These are phyloP conservation scores for Ormyrus thymus DNA, from an alignment of 2,888 invertebrate species.

Conservation along the genomic window DNA sequence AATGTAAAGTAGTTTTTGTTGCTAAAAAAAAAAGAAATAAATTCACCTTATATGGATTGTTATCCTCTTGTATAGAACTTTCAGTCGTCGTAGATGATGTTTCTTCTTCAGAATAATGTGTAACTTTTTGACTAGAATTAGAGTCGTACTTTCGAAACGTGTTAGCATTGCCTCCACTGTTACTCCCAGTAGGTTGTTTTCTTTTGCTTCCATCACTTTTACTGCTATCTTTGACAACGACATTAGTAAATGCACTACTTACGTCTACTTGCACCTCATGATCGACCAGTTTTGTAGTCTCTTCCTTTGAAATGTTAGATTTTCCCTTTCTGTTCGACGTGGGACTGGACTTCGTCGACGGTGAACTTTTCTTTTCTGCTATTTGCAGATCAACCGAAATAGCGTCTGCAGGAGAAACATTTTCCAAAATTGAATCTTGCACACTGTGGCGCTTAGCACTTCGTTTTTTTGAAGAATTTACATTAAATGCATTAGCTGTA, in stretches of 20 bases:
- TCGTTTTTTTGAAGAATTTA: conserved; percentile 49
- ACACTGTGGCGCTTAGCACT: conserved; percentile 59
- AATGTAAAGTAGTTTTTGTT: too few species aligned
- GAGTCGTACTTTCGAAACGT: conserved; percentile 69
- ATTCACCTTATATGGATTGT: conserved; percentile 61
- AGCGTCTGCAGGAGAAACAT: background rate
- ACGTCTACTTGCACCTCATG: conserved; percentile 72
- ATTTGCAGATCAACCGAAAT: conserved; percentile 29
- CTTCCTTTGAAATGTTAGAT: conserved; percentile 61
- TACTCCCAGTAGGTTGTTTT: conserved; percentile 61
- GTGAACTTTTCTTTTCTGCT: conserved; percentile 40
- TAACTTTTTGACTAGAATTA: conserved; percentile 68
- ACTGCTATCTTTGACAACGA: conserved; percentile 44
- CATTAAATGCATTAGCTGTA: background rate
- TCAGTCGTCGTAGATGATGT: conserved; percentile 84
- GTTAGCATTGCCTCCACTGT: conserved; percentile 60
- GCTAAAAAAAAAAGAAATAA: too few species aligned
- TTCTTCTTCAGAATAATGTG: conserved; percentile 79
- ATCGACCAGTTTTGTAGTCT: conserved; percentile 66
- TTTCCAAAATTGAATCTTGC: conserved; percentile 42
- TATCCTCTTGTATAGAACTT: conserved; percentile 80
- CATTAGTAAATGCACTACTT: conserved; percentile 51
- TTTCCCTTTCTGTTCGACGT: conserved; percentile 65
- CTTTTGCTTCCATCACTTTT: conserved; percentile 63
- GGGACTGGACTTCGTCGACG: conserved; percentile 65